Base-by-base conservation (phyloP, 2,797 vertebrate species). In the Gobio occitaniae region DNA sequence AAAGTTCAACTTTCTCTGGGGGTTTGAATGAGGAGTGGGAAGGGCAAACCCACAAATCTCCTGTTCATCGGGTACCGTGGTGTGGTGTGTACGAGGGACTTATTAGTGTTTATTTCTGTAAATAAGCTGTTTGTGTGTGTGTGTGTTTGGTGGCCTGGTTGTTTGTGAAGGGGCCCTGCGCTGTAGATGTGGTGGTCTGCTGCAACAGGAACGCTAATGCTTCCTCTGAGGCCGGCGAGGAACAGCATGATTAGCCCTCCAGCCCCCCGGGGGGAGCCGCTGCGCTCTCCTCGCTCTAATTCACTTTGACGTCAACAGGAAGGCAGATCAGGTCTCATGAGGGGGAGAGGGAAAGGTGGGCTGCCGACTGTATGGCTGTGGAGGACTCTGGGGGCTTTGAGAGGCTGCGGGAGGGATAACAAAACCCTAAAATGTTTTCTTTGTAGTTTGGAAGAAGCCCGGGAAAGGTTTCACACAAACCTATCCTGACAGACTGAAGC, bases 271-370 rank as follows among this genome's bases (percentile, higher is more conserved):
- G 93, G 94, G 94, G 92, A 95, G 94, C 93, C 90, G 90, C 92
- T 91, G 61, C 16, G 87, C 91, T 83, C 61, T 84, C 91, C 86
- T 86, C 47, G 84, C 92, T 93, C 91, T 93, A 93, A 93, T 95
- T 94, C 91, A 93, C 90, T 95, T 94, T 94, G 94, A 95, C 93
- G 89, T 95, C 92, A 94, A 95, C 95, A 95, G 95, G 94, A 95
- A 96, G 93, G 92, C 91, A 88, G 91, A 89, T 87, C 38, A 65
- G 65, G 79, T 89, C 89, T 94, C 83, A 84, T 81, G 88, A 83
- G 85, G 89, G 86, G 80, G 5, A 11, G 29, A 83, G 66, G 54
- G 65, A 54, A 59, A 54, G 65, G 69, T 78, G 52, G 75, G 75
- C 88, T 85, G 48, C n/a, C 36, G 90, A 90, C 88, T 86, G 61